These are phyloP conservation scores for Anisognathus igniventris DNA, from an alignment of 2,797 vertebrate genomes.

Conservation along the genomic window DNA sequence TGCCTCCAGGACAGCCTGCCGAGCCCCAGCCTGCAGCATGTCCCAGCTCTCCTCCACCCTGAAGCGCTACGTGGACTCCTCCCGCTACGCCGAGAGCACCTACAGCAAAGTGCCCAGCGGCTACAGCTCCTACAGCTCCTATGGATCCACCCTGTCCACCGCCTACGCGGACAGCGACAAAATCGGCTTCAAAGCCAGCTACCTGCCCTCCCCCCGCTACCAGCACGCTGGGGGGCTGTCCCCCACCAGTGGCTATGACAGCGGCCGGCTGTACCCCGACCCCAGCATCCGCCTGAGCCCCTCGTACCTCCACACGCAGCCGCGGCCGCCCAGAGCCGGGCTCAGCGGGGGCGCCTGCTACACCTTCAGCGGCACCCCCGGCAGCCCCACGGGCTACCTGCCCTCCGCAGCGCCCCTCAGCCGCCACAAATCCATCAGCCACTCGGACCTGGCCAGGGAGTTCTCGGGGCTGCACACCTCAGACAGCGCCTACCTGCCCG, in stretches of 20 bases:
- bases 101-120: constrained; percentile 78
- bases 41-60: constrained; percentile 93
- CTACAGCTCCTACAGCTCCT: constrained; percentile 88
- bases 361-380: constrained; percentile 57
- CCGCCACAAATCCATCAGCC: constrained; percentile 88
- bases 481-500: constrained; percentile 26
- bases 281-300: constrained; percentile 80
- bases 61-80: constrained; percentile 82
- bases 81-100: constrained; percentile 79
- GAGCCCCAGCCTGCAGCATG: constrained; percentile 76
- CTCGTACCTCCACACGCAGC: constrained; percentile 75
- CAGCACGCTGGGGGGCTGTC: constrained; percentile 55
- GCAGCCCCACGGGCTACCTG: constrained; percentile 80
- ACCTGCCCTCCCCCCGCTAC: constrained; percentile 73
- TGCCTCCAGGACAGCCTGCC: constrained; percentile 79
- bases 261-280: constrained; percentile 78
- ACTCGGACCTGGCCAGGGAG: constrained; percentile 89
- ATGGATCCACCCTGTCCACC: constrained; percentile 74
- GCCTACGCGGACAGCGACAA: constrained; percentile 79
- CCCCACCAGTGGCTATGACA: constrained; percentile 77
- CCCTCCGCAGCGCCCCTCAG: constrained; percentile 69
- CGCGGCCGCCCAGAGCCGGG: constrained; percentile 68
- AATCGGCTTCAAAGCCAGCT: constrained; percentile 81
- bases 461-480: constrained; percentile 81
- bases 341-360: constrained; percentile 81